Evolutionary conservation across 2,888 invertebrate species (phyloP), one percentile per base, ranked within the genome.

Genomic region (Acronicta aceris): DNA sequence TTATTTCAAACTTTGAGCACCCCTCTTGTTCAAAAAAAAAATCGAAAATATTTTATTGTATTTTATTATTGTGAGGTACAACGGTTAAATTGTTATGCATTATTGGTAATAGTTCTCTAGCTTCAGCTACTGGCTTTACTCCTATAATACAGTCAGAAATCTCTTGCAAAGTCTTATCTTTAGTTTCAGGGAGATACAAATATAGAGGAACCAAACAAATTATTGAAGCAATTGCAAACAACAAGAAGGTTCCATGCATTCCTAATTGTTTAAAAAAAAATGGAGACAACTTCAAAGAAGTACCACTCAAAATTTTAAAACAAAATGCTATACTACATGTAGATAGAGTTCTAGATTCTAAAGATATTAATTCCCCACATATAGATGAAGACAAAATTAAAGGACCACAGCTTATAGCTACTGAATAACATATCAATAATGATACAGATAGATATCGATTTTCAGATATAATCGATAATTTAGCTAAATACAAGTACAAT

Each of bases 391-490:
- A 62, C 10, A 85, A 36, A n/a, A 86, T 82, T 61, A 83, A 73
- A 0, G 85, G 83, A 5, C 89, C 89, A 48, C 82, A 81, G 54
- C 86, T 82, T 15, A 88, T 79, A 70, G 56, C 10, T 46, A 71
- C 12, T 25, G 71, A 71, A 49, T 57, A 71, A 17, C 71, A 47
- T 3, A 16, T 33, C 15, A 71, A 45, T 16, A 71, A 59, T 2
- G 33, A 0, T 25, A 71, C 25, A 12, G 67, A 59, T 17, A 67
- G 6, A 52, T 71, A 59, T 9, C 65, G 70, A 15, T 59, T 52
- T 12, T 67, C 57, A 9, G n/a, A 8, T 17, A 71, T 7, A 13
- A 71, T 17, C 5, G 38, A 15, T 27, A 41, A n/a, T 51, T 71
- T 55, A 9, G 59, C 41, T 45, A 71, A 63, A 55, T 55, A 71